Evolutionary conservation across 2,888 invertebrate species (phyloP).

Genomic region (Epinotia bilunana): DNA sequence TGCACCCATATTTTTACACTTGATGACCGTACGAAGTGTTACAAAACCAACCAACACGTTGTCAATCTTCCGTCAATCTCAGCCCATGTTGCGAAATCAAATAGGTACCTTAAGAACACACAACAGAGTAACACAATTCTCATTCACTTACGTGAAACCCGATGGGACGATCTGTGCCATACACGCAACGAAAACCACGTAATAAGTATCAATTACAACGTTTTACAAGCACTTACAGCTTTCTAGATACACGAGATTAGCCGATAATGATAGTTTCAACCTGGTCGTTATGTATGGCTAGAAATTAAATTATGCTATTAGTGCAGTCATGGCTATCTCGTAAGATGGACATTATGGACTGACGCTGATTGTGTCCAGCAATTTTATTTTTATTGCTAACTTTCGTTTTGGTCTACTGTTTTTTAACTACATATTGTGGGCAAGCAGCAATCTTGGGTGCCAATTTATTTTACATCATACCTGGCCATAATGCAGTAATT

Average conservation of each 20-base stretch:
- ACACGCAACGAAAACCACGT: constrained; percentile 35
- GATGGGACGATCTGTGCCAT: not conserved
- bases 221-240: constrained; percentile 37
- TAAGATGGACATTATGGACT: constrained; percentile 12
- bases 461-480: not conserved
- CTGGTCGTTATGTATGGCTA: constrained; percentile 19
- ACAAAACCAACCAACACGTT: too few species aligned
- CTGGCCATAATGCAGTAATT: too few species aligned
- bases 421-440: not conserved
- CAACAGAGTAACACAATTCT: not conserved
- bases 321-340: constrained; percentile 16
- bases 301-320: constrained; percentile 33
- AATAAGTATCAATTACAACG: constrained; percentile 36
- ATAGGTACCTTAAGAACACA: not conserved
- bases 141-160: constrained; percentile 5
- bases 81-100: not conserved
- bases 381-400: constrained; percentile 26
- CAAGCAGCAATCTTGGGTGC: not conserved
- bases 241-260: constrained; percentile 42
- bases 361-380: constrained; percentile 4
- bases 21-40: too few species aligned
- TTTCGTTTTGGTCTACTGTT: constrained; percentile 16
- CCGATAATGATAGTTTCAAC: constrained; percentile 29
- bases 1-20: too few species aligned
- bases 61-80: not conserved